Base-by-base conservation (phyloP, 1,140 invertebrate genomes). In the Aphaenogaster ashmeadi region DNA sequence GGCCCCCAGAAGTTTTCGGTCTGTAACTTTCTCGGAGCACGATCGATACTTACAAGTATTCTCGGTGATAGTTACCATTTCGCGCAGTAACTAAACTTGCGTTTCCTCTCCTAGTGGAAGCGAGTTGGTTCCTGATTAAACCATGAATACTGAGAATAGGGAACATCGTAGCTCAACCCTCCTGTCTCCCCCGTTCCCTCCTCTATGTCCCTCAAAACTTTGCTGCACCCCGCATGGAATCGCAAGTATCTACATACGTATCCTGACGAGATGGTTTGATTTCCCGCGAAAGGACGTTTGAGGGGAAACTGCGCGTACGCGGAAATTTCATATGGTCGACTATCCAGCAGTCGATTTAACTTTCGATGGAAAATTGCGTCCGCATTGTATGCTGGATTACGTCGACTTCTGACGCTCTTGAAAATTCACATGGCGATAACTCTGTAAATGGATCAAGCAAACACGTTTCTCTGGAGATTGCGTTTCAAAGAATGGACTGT, bases 71-170 rank as follows among this genome's bases (percentile, higher is more conserved):
- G 86, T 69, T 60, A 60, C 88, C 79, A 75, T 87, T 91, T 58
- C 90, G 74, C 90, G 74, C 36, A 54, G 77, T 86, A 87, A 89
- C 79, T 80, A 66, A 91, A 91, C 83, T 90, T 89, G 89, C 87
- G 81, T 85, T 71, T 90, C 89, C 75, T 81, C 75, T 87, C 52
- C 62, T 87, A 38, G 71, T 67, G 64, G 87, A 74, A 89, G 87
- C 38, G 87, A 93, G 90, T 90, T 89, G 87, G 72, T 86, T 89
- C 60, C 91, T 92, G 91, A 93, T 93, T 92, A 92, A 93, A 91
- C 90, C 78, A 85, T 83, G 91, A 88, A 88, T 83, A 86, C 83
- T 69, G 83, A 75, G 92, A 92, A 92, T 92, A 91, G 88, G 75
- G 81, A 83, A 71, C 81, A 64, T 75, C 81, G 85, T 91, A 89